Evolutionary conservation across 1,140 invertebrate species (phyloP), one percentile per base, ranked within the genome.

Genomic region (Protaetia brevitarsis): DNA sequence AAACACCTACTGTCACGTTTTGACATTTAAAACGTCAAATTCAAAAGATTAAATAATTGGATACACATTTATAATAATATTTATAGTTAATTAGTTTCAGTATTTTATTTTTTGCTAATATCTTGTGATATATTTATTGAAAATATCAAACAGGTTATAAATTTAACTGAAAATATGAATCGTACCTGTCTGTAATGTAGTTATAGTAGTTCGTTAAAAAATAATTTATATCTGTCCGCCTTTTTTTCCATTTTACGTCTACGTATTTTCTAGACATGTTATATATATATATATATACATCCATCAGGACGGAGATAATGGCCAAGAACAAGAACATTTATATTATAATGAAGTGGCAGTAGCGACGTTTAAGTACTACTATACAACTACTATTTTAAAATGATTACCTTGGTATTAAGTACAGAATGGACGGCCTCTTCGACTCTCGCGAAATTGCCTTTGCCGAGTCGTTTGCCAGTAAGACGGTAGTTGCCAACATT

Each of bases 361-460:
- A 27, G 57, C 29, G 30, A 29, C 57, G 57, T 59, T 59, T 59
- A 59, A 51, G 41, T 23, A 51, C 41, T 51, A 51, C 41, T 51
- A 51, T 51, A 51, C 41, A 31, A 59, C 26, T 59, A 59, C 26
- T 31, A 59, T 29, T 59, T 59, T 59, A 59, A 59, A 59, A 59
- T 59, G 57, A 62, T 69, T 68, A 81, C 80, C 82, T 85, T 85
- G 65, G 79, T 79, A 45, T 82, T 81, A 29, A 86, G 80, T 36
- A 82, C 72, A 28, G 78, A 79, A 72, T 86, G 84, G 13, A 82
- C 80, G 5, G 83, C 84, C 71, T 86, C 83, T 67, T 84, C 82
- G 29, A 86, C 84, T 63, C 78, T 77, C 16, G 84, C 84, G 70
- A 86, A 87, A 71, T 85, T 85, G 30, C 85, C 85, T 72, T 84